Percentiles rank a stretch among this genome's conserved stretches.
phyloP scores from a whole-genome alignment of 2,113 vertebrate genomes.

The Gopherus flavomarginatus region DNA sequence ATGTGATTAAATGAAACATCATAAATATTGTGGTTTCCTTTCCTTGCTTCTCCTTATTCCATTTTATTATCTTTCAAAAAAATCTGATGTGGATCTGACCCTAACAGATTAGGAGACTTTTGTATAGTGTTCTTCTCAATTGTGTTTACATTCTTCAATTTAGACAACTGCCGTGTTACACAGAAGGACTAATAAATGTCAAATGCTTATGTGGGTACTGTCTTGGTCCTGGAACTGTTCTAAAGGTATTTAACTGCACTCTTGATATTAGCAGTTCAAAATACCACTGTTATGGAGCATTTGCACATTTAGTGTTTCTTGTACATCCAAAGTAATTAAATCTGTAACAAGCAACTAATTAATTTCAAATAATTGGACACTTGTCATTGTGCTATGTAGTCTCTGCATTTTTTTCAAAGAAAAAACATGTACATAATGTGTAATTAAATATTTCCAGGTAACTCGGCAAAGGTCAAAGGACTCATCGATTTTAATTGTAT shows the following conservation, averaged over 20 bases:
- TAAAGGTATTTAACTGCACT: neutral
- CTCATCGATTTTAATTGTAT: neutral
- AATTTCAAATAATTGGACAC: neutral
- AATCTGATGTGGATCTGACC: neutral
- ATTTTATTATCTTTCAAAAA: neutral
- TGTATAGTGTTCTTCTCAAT: neutral
- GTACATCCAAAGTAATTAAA: neutral
- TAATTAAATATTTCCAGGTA: neutral
- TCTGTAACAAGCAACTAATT: neutral
- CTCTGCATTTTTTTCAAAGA: neutral
- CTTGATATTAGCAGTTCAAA: neutral
- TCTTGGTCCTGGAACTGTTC: neutral
- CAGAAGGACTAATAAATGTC: neutral
- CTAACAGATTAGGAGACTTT: neutral
- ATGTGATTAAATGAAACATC: neutral
- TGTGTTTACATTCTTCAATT: neutral
- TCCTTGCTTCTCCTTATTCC: neutral
- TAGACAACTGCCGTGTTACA: neutral
- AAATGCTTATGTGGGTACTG: neutral
- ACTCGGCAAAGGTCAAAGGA: neutral
- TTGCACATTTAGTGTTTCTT: neutral
- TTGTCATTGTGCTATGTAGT: neutral
- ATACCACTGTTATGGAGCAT: neutral
- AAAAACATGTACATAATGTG: neutral
- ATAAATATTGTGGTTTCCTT: neutral